phyloP scores from a whole-genome alignment of 1,140 invertebrate species.

The Neodiprion fabricii region DNA sequence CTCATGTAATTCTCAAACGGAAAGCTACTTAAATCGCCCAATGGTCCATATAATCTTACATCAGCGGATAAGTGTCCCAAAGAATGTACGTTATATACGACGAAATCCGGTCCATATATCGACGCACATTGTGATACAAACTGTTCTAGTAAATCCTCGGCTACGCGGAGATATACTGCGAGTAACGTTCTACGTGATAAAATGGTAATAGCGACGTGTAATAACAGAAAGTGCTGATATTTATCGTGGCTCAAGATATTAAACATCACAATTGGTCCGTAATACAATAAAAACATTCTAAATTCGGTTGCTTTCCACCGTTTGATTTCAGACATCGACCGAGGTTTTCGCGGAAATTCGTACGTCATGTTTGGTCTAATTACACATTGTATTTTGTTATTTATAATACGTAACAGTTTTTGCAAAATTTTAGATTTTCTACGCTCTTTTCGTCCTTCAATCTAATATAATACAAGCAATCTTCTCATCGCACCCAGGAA shows the following conservation, averaged over 20 bases:
- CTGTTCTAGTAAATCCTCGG: not conserved
- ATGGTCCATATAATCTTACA: slow-evolving; percentile 24
- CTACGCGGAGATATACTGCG: not conserved
- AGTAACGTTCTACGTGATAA: not conserved
- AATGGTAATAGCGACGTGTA: slow-evolving; percentile 9
- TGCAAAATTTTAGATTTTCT: not conserved
- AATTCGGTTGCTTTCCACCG: slow-evolving; percentile 19
- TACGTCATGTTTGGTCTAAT: not conserved
- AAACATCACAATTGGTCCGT: slow-evolving; percentile 12
- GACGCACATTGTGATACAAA: slow-evolving; percentile 9
- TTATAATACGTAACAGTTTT: not conserved
- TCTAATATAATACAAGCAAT: slow-evolving; percentile 19
- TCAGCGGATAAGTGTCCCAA: slow-evolving; percentile 23
- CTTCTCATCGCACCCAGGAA: slow-evolving; percentile 34
- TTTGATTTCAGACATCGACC: slow-evolving; percentile 13
- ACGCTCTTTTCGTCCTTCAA: not conserved
- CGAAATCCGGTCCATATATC: slow-evolving; percentile 18
- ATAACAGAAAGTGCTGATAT: slow-evolving; percentile 15
- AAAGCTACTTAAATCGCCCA: slow-evolving; percentile 28
- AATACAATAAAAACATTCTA: slow-evolving; percentile 21
- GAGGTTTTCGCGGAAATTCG: slow-evolving; percentile 13
- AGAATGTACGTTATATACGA: slow-evolving; percentile 29
- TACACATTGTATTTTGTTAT: not conserved
- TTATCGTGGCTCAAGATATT: not conserved
- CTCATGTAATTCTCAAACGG: slow-evolving; percentile 28